A percentile compares a stretch with the other conserved stretches of the same genome.
Evolutionary conservation across 2,888 invertebrate genomes (phyloP).

Genomic region (Coenonympha glycerion): DNA sequence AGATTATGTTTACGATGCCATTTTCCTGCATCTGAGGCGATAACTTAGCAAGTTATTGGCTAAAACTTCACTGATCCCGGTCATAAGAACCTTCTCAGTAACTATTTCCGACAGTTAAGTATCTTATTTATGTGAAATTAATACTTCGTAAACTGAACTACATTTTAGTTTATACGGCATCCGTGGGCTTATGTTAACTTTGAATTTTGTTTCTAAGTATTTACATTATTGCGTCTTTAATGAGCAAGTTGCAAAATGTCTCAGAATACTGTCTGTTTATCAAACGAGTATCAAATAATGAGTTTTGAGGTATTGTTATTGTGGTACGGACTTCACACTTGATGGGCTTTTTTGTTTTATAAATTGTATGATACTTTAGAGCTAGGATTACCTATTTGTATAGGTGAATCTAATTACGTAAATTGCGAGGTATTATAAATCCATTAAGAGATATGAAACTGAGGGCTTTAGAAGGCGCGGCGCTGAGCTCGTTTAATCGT

Average conservation of each 20-base stretch:
- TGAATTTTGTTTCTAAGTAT: too few species aligned
- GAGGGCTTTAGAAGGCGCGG: not conserved
- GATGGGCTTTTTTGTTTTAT: not conserved
- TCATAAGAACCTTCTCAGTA: not conserved
- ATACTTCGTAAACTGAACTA: not conserved
- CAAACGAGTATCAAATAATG: too few species aligned
- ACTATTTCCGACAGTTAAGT: not conserved
- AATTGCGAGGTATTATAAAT: slow-evolving; percentile 1
- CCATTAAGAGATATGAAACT: not conserved
- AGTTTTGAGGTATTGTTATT: too few species aligned
- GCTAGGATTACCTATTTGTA: not conserved
- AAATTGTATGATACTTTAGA: not conserved
- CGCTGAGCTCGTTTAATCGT: too few species aligned
- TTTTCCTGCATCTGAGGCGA: not conserved
- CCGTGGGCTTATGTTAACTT: too few species aligned
- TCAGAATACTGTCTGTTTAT: too few species aligned
- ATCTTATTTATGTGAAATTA: not conserved
- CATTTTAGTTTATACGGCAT: not conserved
- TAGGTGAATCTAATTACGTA: not conserved
- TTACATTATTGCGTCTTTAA: too few species aligned
- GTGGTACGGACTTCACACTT: too few species aligned
- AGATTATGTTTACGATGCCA: not conserved
- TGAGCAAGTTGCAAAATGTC: too few species aligned
- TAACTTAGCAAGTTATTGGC: not conserved
- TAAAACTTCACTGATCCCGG: not conserved